phyloP scores from a whole-genome alignment of 2,888 invertebrate species.

The Molorchus minor region DNA sequence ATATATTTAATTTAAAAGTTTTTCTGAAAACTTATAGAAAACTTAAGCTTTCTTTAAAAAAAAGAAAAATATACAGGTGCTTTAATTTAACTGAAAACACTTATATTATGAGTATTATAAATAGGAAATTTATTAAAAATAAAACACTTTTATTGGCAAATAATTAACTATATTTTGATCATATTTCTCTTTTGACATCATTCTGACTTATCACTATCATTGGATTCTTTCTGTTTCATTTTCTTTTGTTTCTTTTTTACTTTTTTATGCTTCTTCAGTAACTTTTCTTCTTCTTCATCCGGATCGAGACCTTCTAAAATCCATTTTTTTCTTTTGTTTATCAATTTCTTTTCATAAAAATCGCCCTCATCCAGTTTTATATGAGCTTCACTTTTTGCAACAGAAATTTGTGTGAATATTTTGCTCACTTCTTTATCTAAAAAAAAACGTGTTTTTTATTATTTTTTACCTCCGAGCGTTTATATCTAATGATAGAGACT shows the following conservation, averaged over 20 bases:
- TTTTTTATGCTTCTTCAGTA: constrained; percentile 60
- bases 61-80: no score
- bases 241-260: constrained; percentile 41
- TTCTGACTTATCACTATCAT: no score
- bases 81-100: no score
- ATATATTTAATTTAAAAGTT: no score
- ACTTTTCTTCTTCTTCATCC: constrained; percentile 74
- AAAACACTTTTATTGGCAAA: no score
- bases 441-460: no score
- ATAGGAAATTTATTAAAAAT: no score
- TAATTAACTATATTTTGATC: not conserved
- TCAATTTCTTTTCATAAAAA: constrained; percentile 87
- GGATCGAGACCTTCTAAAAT: constrained; percentile 87
- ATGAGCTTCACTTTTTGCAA: constrained; percentile 91
- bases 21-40: no score
- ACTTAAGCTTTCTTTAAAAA: no score
- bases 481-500: no score
- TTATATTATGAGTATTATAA: no score
- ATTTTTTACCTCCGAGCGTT: no score
- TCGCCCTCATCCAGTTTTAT: constrained; percentile 90
- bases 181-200: not conserved
- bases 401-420: constrained; percentile 92
- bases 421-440: constrained; percentile 88
- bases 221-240: constrained; percentile 32
- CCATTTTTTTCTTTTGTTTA: constrained; percentile 88